Percentiles rank a stretch among this genome's conserved stretches.
phyloP scores from a whole-genome alignment of 2,113 vertebrate genomes.

The Centrocercus urophasianus region DNA sequence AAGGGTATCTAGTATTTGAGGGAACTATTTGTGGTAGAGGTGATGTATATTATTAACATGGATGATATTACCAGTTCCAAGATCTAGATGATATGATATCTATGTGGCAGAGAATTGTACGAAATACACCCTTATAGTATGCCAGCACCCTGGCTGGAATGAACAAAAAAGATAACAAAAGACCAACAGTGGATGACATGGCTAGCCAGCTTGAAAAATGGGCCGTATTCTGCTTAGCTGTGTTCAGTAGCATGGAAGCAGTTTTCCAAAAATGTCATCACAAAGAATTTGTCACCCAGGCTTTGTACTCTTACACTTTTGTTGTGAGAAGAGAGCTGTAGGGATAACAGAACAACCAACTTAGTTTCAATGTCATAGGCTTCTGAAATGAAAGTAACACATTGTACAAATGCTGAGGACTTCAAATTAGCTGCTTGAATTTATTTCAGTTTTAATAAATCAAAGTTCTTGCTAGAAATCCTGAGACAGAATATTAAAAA shows the following conservation, averaged over 20 bases:
- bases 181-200: not conserved
- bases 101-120: too few relatives aligned
- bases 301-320: not conserved
- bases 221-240: not conserved
- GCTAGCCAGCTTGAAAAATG: not conserved
- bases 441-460: slow-evolving; percentile 68
- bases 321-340: not conserved
- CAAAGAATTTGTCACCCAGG: not conserved
- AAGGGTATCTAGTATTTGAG: too few relatives aligned
- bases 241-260: not conserved
- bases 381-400: slow-evolving; percentile 31
- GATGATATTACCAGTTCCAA: too few relatives aligned
- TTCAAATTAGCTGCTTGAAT: slow-evolving; percentile 49
- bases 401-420: not conserved
- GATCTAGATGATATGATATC: too few relatives aligned
- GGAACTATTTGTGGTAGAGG: too few relatives aligned
- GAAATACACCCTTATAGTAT: too few relatives aligned
- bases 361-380: not conserved
- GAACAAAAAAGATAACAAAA: too few relatives aligned
- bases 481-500: slow-evolving; percentile 25
- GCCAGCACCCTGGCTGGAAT: too few relatives aligned
- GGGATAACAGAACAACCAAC: not conserved
- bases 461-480: slow-evolving; percentile 18
- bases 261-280: not conserved
- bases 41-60: too few relatives aligned